Evolutionary conservation across 2,797 vertebrate genomes (phyloP), one percentile per base, ranked within the genome.

Genomic region (Lerista edwardsae): DNA sequence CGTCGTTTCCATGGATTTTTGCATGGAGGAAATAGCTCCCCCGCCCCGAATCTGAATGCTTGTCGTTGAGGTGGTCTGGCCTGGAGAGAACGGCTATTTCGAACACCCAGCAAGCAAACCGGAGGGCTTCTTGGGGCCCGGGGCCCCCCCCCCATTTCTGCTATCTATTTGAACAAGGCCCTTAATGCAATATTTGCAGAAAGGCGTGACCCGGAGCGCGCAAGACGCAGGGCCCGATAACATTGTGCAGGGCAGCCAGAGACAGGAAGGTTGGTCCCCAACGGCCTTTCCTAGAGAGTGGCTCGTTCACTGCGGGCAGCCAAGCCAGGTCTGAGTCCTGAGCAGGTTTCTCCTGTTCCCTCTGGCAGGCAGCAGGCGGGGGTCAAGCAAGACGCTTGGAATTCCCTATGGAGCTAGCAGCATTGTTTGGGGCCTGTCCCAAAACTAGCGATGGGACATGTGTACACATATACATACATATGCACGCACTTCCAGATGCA

Each of bases 151-250:
- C 68, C 44, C 21, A 79, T 91, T 88, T 57, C 71, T 89, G 87
- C 91, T 88, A 86, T 91, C 88, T 93, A 86, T 94, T 92, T 91
- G 93, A 92, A 93, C 91, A 91, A 92, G 91, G 89, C 88, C 86
- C 93, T 93, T 94, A 89, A 88, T 85, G 86, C 88, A 93, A 93
- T 96, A 91, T 96, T 96, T 96, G 91, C 95, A 86, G 9, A 89
- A 78, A 96, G 96, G 96, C 89, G 96, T 95, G 94, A 95, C 95
- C 91, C 88, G 87, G 89, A 89, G 90, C 47, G 87, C 80, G 31
- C 85, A 75, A 75, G 91, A 87, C 83, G 74, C 80, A 59, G 88
- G 91, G 88, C 88, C 89, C 84, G 95, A 96, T 96, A 96, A 96
- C 95, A 95, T 93, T 95, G 94, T 95, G 88, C 51, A 51, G 47